Conservation (phyloP, 2,888 invertebrate genomes). For the Dryobota labecula region DNA sequence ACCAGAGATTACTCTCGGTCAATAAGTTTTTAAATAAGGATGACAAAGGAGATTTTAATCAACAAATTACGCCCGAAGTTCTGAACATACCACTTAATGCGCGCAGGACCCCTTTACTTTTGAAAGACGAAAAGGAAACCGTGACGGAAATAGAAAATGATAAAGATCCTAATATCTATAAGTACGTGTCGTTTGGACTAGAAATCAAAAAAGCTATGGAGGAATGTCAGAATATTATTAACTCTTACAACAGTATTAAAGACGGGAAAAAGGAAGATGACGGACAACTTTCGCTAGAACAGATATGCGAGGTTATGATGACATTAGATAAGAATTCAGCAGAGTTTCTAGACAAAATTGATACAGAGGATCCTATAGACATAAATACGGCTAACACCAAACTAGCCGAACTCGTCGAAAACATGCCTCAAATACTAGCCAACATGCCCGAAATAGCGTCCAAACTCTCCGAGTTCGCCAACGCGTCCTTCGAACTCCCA, state of each 20-base stretch:
- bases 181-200: constrained; percentile 84
- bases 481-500: constrained; percentile 82
- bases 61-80: constrained; percentile 70
- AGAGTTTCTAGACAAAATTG: constrained; percentile 82
- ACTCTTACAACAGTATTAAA: constrained; percentile 82
- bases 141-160: constrained; percentile 61
- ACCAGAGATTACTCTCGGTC: constrained; percentile 77
- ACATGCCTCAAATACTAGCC: constrained; percentile 86
- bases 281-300: constrained; percentile 79
- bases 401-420: constrained; percentile 82
- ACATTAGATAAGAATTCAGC: constrained; percentile 83
- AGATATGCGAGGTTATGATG: constrained; percentile 87
- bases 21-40: constrained; percentile 77
- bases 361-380: constrained; percentile 78
- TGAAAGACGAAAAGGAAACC: constrained; percentile 70
- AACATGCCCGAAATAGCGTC: constrained; percentile 87
- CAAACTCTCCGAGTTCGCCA: constrained; percentile 82
- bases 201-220: constrained; percentile 88
- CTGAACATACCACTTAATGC: constrained; percentile 80
- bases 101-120: constrained; percentile 71
- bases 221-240: constrained; percentile 87
- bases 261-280: constrained; percentile 74
- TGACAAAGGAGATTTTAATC: constrained; percentile 72
- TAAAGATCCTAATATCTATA: constrained; percentile 81
- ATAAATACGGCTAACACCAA: constrained; percentile 78